phyloP scores from a whole-genome alignment of 64 coral and sea anemone species.

The Montipora capricornis region DNA sequence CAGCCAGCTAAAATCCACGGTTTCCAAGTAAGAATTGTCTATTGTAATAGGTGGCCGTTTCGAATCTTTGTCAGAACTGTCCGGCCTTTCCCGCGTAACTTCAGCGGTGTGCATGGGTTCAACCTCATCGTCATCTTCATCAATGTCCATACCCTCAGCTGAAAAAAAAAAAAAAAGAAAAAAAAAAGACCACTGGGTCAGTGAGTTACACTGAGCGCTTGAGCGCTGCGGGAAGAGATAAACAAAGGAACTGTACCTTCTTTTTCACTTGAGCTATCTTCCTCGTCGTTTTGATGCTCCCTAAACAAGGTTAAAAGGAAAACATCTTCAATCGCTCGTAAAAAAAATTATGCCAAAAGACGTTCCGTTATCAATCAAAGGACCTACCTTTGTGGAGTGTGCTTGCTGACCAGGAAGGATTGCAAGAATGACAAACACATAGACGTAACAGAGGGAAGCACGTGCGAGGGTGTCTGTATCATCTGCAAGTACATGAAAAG shows the following conservation, averaged over 20 bases:
- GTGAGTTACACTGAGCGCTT: too few relatives aligned
- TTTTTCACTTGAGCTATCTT: background rate
- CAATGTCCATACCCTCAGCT: slow-evolving; percentile 18
- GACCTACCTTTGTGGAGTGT: background rate
- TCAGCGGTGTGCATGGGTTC: background rate
- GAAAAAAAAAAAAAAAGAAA: background rate
- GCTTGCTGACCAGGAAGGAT: slow-evolving; percentile 67
- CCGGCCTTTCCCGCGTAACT: background rate
- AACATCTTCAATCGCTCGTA: background rate
- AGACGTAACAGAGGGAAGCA: slow-evolving; percentile 69
- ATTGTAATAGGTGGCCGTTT: background rate
- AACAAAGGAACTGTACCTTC: background rate
- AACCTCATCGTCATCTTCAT: slow-evolving; percentile 1
- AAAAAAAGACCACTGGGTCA: too few relatives aligned
- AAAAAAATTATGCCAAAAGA: background rate
- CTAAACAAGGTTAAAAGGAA: background rate
- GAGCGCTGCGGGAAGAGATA: background rate
- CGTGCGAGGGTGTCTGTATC: slow-evolving; percentile 70
- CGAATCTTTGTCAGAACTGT: background rate
- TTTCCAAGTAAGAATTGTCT: slow-evolving; percentile 4
- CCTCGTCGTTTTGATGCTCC: background rate
- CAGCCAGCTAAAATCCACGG: slow-evolving; percentile 40
- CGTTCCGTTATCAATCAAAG: background rate
- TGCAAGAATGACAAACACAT: slow-evolving; percentile 71
- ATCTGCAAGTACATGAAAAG: slow-evolving; percentile 51